These are phyloP conservation scores for Diglossa brunneiventris DNA, from an alignment of 2,113 vertebrate genomes.

Conservation along the genomic window DNA sequence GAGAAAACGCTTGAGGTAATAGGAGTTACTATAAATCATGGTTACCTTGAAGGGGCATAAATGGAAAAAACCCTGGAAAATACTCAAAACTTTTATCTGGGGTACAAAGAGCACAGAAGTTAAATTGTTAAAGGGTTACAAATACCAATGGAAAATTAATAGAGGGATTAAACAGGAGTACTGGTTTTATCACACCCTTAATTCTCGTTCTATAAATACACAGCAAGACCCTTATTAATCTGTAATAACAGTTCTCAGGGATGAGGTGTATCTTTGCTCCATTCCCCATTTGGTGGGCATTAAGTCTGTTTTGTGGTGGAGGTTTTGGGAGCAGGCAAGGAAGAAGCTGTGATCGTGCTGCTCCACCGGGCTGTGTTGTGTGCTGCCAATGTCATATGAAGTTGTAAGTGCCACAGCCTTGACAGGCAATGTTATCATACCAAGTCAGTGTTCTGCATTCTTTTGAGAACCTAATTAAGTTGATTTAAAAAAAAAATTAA, in stretches of 20 bases:
- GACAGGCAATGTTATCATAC: not conserved
- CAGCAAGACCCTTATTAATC: not conserved
- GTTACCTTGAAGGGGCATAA: not conserved
- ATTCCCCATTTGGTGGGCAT: not conserved
- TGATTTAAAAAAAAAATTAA: too few relatives aligned
- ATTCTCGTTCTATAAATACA: not conserved
- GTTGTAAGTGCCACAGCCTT: not conserved
- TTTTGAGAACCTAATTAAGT: not conserved
- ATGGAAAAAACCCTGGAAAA: not conserved
- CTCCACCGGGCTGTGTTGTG: rapidly evolving
- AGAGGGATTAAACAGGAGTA: not conserved
- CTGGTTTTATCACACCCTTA: not conserved
- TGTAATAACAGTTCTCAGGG: not conserved
- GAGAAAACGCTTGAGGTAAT: not conserved
- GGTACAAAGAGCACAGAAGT: not conserved
- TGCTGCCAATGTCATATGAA: not conserved
- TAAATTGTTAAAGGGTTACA: not conserved
- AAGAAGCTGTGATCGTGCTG: rapidly evolving
- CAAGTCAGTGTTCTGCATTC: not conserved
- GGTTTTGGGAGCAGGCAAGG: not conserved
- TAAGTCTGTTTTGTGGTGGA: not conserved
- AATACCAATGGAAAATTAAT: not conserved
- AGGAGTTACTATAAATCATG: not conserved
- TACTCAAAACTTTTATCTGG: not conserved
- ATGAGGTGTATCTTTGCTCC: not conserved